Percentiles rank a stretch among this genome's conserved stretches.
These are phyloP conservation scores for Acromyrmex heyeri DNA, from an alignment of 1,140 invertebrate genomes.

Conservation along the genomic window DNA sequence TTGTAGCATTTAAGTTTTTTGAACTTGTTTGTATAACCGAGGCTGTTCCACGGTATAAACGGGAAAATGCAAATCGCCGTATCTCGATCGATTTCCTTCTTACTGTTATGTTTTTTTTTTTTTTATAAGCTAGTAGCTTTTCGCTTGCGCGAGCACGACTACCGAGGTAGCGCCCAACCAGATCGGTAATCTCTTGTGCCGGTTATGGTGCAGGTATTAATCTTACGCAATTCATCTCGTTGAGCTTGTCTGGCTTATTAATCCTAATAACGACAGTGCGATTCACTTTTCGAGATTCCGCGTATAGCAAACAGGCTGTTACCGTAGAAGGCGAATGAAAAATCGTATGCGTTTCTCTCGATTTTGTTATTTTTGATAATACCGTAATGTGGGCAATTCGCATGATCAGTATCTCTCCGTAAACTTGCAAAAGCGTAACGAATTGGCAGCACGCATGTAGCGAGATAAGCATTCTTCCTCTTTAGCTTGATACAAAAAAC, in stretches of 20 bases:
- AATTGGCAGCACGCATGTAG: conserved; percentile 21
- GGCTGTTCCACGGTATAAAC: conserved; percentile 39
- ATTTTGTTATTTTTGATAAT: conserved; percentile 56
- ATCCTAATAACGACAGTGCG: conserved; percentile 71
- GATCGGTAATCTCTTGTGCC: conserved; percentile 80
- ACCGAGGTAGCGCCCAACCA: conserved; percentile 72
- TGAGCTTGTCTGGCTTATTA: conserved; percentile 67
- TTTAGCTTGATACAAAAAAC: conserved; percentile 9
- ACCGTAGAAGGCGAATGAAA: conserved; percentile 52
- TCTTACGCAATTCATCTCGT: conserved; percentile 81
- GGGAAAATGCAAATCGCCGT: conserved; percentile 61
- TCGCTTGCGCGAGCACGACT: conserved; percentile 59
- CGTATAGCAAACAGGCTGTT: not conserved
- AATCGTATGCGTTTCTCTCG: conserved; percentile 31
- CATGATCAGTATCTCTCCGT: conserved; percentile 52
- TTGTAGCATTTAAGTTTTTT: conserved; percentile 4
- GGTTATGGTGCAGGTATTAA: conserved; percentile 81
- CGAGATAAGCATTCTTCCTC: conserved; percentile 62
- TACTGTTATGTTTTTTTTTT: conserved; percentile 8
- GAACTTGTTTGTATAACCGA: not conserved
- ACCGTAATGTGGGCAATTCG: conserved; percentile 43
- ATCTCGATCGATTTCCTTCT: conserved; percentile 49
- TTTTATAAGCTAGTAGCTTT: conserved; percentile 58
- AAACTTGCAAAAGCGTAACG: conserved; percentile 60
- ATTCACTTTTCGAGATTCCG: conserved; percentile 72